Evolutionary conservation across 2,113 vertebrate genomes (phyloP).

Genomic region (Zeus faber): DNA sequence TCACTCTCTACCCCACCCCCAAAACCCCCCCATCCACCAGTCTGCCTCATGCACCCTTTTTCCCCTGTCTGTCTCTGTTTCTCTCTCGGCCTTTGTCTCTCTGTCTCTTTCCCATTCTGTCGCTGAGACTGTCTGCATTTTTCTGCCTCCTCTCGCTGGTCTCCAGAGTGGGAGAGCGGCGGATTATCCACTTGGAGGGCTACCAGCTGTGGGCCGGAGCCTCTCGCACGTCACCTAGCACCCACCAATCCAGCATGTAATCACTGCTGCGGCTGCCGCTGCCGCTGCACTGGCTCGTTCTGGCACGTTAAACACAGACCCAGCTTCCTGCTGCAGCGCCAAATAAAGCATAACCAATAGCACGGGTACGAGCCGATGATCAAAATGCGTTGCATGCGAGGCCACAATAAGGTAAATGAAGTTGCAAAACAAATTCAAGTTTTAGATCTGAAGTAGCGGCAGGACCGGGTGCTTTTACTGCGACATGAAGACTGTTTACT

Average conservation of each 20-base stretch:
- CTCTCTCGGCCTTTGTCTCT: conserved; percentile 19
- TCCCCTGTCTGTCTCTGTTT: conserved; percentile 46
- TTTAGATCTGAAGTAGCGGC: conserved; percentile 47
- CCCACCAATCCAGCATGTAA: conserved; percentile 47
- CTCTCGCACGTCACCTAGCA: conserved; percentile 45
- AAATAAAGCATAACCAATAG: not conserved
- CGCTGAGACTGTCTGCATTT: conserved; percentile 50
- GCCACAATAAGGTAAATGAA: conserved; percentile 6
- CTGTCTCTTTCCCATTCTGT: conserved; percentile 12
- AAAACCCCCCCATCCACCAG: conserved; percentile 24
- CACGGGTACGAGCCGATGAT: not conserved
- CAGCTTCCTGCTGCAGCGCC: conserved; percentile 9
- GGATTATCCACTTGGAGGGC: conserved; percentile 59
- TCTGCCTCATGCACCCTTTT: conserved; percentile 37
- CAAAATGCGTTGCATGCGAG: conserved; percentile 24
- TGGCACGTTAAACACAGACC: conserved; percentile 13
- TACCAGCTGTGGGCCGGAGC: conserved; percentile 59
- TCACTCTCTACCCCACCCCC: conserved; percentile 8
- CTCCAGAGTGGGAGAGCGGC: conserved; percentile 56
- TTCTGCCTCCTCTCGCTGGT: conserved; percentile 45
- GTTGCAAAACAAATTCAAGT: conserved; percentile 38
- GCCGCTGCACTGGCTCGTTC: conserved; percentile 26
- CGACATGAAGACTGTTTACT: conserved; percentile 70
- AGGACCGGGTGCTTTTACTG: conserved; percentile 63
- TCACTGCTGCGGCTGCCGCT: conserved; percentile 26